Evolutionary conservation across 2,888 invertebrate genomes (phyloP), one percentile per base, ranked within the genome.

Genomic region (Agrilus mali): DNA sequence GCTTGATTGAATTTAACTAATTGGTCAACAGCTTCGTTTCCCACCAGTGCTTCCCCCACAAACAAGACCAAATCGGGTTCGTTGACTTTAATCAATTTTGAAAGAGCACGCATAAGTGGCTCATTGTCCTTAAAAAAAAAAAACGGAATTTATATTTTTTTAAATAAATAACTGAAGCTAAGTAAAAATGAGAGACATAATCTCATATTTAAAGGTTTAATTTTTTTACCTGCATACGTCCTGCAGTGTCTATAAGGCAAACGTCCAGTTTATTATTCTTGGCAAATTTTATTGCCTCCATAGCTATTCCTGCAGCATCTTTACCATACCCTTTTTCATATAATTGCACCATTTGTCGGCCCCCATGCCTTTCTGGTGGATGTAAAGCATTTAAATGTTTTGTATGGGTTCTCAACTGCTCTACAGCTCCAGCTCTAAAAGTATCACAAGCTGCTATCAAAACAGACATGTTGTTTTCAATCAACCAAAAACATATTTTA

Each of bases 321-420:
- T 97, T 97, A n/a, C 86, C 89, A 55, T 97, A 97, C 33, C 97
- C 97, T 68, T 96, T 96, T 70, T 98, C 98, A 60, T 94, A 99
- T 1, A 99, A 73, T 58, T 93, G 84, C 41, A 96, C 96, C 89
- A 92, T 92, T 47, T 71, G 71, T 32, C 75, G 67, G 12, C 83
- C 83, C 5, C 60, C 66, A 54, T 90, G 89, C 40, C 73, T 72
- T 15, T 77, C 72, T 0, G 82, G 71, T 0, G 96, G 92, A 68
- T 97, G 97, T 46, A 98, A 70, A 7, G 94, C 92, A 68, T 94
- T 95, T 55, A 98, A 74, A 58, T 92, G 92, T 0, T 87, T 72
- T 47, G 82, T 85, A 68, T 98, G 98, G 0, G 98, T 99, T 33
- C 96, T 77, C 53, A 98, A 73, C 65, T 98, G 98, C 64, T 98